Evolutionary conservation across 2,113 vertebrate species (phyloP), one percentile per base, ranked within the genome.

Genomic region (Hemicordylus capensis): DNA sequence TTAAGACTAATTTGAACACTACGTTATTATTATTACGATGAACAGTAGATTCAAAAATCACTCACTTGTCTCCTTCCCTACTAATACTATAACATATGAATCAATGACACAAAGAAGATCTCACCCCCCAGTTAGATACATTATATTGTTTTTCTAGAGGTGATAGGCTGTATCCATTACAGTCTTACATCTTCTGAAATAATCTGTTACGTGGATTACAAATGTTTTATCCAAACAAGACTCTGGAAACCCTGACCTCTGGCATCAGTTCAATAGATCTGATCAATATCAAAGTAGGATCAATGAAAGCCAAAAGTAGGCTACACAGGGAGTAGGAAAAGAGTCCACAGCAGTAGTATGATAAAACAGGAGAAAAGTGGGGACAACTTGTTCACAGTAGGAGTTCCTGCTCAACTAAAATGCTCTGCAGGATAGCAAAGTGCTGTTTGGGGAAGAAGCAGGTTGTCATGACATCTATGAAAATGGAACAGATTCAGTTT

Each of bases 1-100:
- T 79, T 69, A 48, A 63, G 76, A 48, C 64, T 85, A 79, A 79
- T 85, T 79, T 79, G 42, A n/a, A 48, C 58, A 84, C 61, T 84
- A 84, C 74, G 56, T 84, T 84, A 42, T 76, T 84, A 42, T 76
- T 84, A 84, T 84, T 64, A 84, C 17, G 34, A 54, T 28, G 82
- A 76, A 66, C 48, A 66, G 59, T 34, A 66, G 44, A 84, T 76
- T 34, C 42, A 51, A 76, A 75, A 42, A 66, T 42, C 26, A 76
- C 44, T 75, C 69, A 61, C 42, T 26, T 6, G 39, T 76, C 48
- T 56, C 77, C 83, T 85, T 77, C 63, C 54, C 26, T 67, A 3
- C 19, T 76, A 44, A 56, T 77, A 22, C 56, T 56, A 42, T 14
- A 44, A 70, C n/a, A 80, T 67, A 24, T 58, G 37, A 31, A 66